Base-by-base conservation (phyloP, 2,113 vertebrate species). In the Corapipo altera region DNA sequence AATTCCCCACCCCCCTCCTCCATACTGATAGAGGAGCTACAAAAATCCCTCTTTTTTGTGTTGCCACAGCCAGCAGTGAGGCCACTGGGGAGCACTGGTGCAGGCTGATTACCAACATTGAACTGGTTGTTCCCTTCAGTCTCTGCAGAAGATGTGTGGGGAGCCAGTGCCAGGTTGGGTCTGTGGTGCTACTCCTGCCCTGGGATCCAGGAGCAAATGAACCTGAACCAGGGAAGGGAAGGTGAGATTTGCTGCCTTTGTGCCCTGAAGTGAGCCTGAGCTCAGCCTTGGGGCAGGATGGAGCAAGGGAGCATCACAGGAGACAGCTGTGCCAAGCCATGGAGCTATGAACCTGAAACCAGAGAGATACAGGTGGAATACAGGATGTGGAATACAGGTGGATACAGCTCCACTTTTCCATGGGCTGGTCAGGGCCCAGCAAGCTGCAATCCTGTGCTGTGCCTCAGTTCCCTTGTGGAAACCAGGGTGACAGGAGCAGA, bases 401-500 rank as follows among this genome's bases (percentile, higher is more conserved):
- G n/a, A n/a, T n/a, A n/a, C n/a, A n/a, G n/a, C 13, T 20, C 24
- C 19, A 2, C 18, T 59, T 59, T 33, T 11, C 41, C 51, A 21
- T 2, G 20, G 77, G 27, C 44, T 69, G 74, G 8, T 33, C 12
- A 71, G 41, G 62, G 22, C 39, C 5, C 46, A 69, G 64, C 43
- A 33, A 55, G 28, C 54, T 8, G 5, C 58, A 86, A 7, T n/a
- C 49, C 55, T 77, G 52, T 24, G 33, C 52, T 6, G 15, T 85
- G 46, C 39, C 77, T 66, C 55, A 8, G 64, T 8, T 73, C 70
- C 46, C 81, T 76, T 8, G 0, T 8, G 33, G 64, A n/a, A 84
- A 57, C 15, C 0, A 0, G 33, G 12, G 10, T 51, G 58, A 33
- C 23, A 24, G 2, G 35, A 52, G 26, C 21, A 30, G 48, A 22